Base-by-base conservation (phyloP, 2,888 invertebrate species). In the Cheilosia urbana region DNA sequence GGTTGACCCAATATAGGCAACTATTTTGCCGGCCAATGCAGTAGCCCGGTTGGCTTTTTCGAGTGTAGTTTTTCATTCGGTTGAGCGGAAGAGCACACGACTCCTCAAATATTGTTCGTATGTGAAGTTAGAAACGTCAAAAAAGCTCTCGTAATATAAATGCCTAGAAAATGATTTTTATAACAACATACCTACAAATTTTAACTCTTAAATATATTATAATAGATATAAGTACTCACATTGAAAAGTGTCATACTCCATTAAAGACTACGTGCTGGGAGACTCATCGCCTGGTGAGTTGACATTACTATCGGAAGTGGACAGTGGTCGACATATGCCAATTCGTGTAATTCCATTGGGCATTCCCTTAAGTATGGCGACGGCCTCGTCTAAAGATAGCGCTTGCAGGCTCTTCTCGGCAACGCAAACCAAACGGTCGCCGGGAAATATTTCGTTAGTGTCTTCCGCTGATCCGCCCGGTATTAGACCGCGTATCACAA, bases 391-490 rank as follows among this genome's bases (percentile, higher is more conserved):
- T 87, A 99, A 93, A 0, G 97, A 97, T 40, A 98, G 96, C 91
- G 98, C 98, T 90, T 97, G 97, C 88, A 99, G 95, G 90, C 96
- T 95, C 88, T 95, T 96, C 88, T 97, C 97, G 91, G 99, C 98
- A 13, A 99, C 99, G 53, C 96, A 97, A 89, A 97, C 94, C 27
- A 98, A 94, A 88, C 99, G 94, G 93, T 99, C 99, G 27, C 99
- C 99, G 0, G 99, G 99, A 88, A 98, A 97, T 87, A 99, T 95
- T 80, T 97, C 95, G 49, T 98, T 98, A 91, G 98, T 98, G 88
- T 96, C 95, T 93, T 98, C 98, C 17, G 99, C 99, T n/a, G 98
- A 97, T 42, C 99, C 99, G 77, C 98, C 98, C 40, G 99, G 99
- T 73, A 99, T 99, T 88, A 99, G 94, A 91, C 98, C 98, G 89